Percentiles rank a stretch among this genome's conserved stretches.
phyloP scores from a whole-genome alignment of 2,888 invertebrate genomes.

The Vesta saturnalis region DNA sequence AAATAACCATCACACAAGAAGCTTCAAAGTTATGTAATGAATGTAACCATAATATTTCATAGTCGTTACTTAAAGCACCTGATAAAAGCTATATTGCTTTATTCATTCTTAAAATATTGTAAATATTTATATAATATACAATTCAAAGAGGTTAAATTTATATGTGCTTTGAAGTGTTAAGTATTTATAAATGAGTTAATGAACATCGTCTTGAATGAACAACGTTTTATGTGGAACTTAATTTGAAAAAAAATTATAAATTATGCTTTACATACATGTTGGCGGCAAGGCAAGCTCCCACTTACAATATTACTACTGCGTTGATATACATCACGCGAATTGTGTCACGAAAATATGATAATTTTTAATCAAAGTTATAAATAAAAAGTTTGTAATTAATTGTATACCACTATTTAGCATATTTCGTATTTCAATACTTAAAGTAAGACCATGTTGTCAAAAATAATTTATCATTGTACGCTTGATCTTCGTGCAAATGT shows the following conservation, averaged over 20 bases:
- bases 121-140: background rate
- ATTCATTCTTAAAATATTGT: background rate
- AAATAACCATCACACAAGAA: too few species aligned
- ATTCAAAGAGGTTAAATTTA: conserved; percentile 1
- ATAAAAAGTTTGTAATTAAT: background rate
- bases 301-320: conserved; percentile 11
- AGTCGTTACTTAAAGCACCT: too few species aligned
- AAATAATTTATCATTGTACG: conserved; percentile 32
- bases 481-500: conserved; percentile 43
- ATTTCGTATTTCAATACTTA: background rate
- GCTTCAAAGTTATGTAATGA: too few species aligned
- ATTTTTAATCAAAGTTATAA: background rate
- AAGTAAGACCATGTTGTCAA: too few species aligned
- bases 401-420: conserved; percentile 12
- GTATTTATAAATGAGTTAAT: conserved; percentile 7
- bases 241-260: too few species aligned
- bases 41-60: too few species aligned
- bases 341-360: conserved; percentile 27
- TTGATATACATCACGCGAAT: conserved; percentile 31
- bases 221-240: background rate
- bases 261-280: too few species aligned
- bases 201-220: conserved; percentile 8
- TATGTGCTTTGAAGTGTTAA: background rate
- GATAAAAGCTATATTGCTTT: too few species aligned
- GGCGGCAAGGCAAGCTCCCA: too few species aligned